Base-by-base conservation (phyloP, 1,140 invertebrate genomes). In the Helicorthomorpha holstii region DNA sequence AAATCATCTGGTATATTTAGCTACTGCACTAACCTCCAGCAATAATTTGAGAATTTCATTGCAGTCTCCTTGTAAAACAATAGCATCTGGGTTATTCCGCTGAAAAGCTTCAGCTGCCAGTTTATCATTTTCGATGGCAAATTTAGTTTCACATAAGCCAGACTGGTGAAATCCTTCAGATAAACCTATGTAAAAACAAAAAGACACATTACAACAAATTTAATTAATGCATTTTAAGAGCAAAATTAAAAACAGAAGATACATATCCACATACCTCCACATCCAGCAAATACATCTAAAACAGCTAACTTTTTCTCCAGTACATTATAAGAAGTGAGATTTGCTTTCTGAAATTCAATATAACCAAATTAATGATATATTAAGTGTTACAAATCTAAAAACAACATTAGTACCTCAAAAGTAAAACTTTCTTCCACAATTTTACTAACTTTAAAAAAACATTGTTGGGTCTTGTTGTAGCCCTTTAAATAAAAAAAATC, bases 261-360 rank as follows among this genome's bases (percentile, higher is more conserved):
- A 24, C 4, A 4, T 4, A 42, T 43, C 55, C 52, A 59, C 53
- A 57, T 64, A 75, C 83, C 87, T 48, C 86, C 87, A 67, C 86
- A 90, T 1, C 87, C 87, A 57, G 86, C 83, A 70, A 92, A 91
- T n/a, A 91, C 79, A 65, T 91, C 86, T 48, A 92, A 66, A 38
- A 76, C 78, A 59, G 68, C 67, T 23, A 90, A 34, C 16, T 34
- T 34, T 34, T 34, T 34, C 29, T 7, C 16, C 16, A 34, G 7
- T 34, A 34, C 29, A 34, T 34, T n/a, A n/a, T n/a, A n/a, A n/a
- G n/a, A n/a, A n/a, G n/a, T n/a, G n/a, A n/a, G n/a, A n/a, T n/a
- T n/a, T n/a, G n/a, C n/a, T n/a, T n/a, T n/a, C n/a, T n/a, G n/a
- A n/a, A n/a, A n/a, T n/a, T n/a, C n/a, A n/a, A n/a, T n/a, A n/a